phyloP scores from a whole-genome alignment of 2,888 invertebrate genomes.

The Lithosia quadra region DNA sequence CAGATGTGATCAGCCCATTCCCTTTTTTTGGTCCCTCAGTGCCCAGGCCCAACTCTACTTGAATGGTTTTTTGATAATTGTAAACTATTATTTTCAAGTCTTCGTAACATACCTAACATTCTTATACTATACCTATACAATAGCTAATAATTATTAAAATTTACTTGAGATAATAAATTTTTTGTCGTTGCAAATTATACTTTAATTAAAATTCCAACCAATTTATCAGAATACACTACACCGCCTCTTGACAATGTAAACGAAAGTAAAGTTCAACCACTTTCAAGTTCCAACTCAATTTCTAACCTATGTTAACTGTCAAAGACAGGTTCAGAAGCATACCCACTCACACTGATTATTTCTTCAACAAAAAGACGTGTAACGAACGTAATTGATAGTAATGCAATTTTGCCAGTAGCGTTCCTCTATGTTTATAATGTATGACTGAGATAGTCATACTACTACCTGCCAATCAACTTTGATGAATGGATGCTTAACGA shows the following conservation, averaged over 20 bases:
- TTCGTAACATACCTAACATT: not conserved
- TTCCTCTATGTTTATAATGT: constrained; percentile 33
- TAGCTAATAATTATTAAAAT: not conserved
- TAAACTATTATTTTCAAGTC: no score
- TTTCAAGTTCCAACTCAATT: constrained; percentile 32
- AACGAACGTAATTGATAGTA: constrained; percentile 72
- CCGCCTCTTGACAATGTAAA: constrained; percentile 31
- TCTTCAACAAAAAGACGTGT: constrained; percentile 64
- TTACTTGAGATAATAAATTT: not conserved
- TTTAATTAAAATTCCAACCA: constrained; percentile 23
- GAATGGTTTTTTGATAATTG: no score
- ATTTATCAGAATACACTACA: constrained; percentile 36
- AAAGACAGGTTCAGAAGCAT: constrained; percentile 37
- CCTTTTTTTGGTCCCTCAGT: no score
- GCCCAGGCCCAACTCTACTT: no score
- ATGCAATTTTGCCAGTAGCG: constrained; percentile 77
- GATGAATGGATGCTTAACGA: constrained; percentile 79
- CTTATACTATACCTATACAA: not conserved
- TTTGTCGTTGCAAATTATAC: not conserved
- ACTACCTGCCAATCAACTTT: constrained; percentile 73
- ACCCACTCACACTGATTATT: constrained; percentile 56
- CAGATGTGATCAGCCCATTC: no score
- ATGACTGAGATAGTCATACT: constrained; percentile 38
- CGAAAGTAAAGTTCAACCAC: constrained; percentile 44
- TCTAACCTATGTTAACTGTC: constrained; percentile 27